Evolutionary conservation across 2,113 vertebrate species (phyloP), one percentile per base, ranked within the genome.

Genomic region (Calidris pugnax): DNA sequence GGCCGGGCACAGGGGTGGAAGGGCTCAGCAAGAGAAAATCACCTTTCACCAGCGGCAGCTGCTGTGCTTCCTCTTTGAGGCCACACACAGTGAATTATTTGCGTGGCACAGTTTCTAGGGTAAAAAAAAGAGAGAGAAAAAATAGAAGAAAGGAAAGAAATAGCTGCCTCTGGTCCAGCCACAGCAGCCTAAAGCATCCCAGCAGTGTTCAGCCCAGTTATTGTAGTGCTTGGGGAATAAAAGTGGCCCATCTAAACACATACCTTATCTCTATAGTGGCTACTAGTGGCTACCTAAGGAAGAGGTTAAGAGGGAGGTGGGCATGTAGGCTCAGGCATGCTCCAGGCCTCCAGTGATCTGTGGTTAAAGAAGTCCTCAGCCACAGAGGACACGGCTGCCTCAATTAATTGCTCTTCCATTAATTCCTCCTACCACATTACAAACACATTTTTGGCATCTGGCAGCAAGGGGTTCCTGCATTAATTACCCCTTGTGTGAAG

Each of bases 371-470:
- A 68, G 18, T 48, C 43, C 48, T 85, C 48, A 50, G 15, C 17
- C 50, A 62, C 56, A 59, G 23, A 51, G 35, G 51, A 74, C 37
- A 39, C 55, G 1, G 0, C 27, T 51, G 55, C 60, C 60, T 79
- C 82, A 48, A 27, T 43, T 86, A 41, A 74, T 69, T 87, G 48
- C 56, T 83, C 67, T 83, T 68, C 72, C 43, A n/a, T 64, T 74
- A 35, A 74, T 74, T 69, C 39, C 55, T 82, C 48, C 48, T 1
- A 0, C 33, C 0, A 0, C 55, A 63, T 63, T 73, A 57, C 2
- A 0, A 83, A 47, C 30, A 35, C 18, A 23, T 41, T 92, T 82
- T 33, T 73, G 43, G 66, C 75, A 72, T 32, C 76, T 45, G 57
- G 43, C 41, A 74, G 28, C n/a, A 60, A 55, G 39, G 26, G 26